Base-by-base conservation (phyloP, 2,113 vertebrate genomes). In the Hyla sarda region DNA sequence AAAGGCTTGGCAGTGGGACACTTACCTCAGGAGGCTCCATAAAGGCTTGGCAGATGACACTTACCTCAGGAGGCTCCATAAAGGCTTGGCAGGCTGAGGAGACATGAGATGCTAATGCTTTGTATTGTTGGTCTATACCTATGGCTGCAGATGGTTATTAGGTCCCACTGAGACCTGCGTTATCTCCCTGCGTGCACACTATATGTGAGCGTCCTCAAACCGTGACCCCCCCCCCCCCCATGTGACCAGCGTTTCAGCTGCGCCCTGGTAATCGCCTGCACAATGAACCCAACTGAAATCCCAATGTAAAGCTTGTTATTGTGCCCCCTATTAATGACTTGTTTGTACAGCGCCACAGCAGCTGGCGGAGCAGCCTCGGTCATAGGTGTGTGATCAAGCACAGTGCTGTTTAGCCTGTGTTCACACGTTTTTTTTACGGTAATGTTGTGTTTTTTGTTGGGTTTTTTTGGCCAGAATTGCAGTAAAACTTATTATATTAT, bases 51-150 rank as follows among this genome's bases (percentile, higher is more conserved):
- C n/a, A n/a, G n/a, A n/a, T n/a, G n/a, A n/a, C n/a, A n/a, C n/a
- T n/a, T 1, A 34, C 28, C 47, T 28, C 28, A 14, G 23, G 82
- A n/a, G 82, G 48, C 7, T 50, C 67, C 7, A 13, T 9, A 28
- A 16, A 54, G 65, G 48, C 9, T 30, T 54, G 19, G 21, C 47
- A 54, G 81, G 14, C 82, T n/a, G 41, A 13, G 34, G n/a, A 45
- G 16, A 71, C 19, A 19, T 62, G 52, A 47, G 30, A 82, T 69
- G 52, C 52, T 60, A 82, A 58, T 83, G 62, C 19, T 28, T 13
- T 9, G 37, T 45, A n/a, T 32, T 52, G 54, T 58, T 65, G 25
- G 56, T 54, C 17, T n/a, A 8, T 62, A 54, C 76, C 82, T 78
- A 2, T 60, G 28, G n/a, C 19, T 62, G 25, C 83, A 85, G 73